These are phyloP conservation scores for Sinocyclocheilus anshuiensis DNA, from an alignment of 2,113 vertebrate species.

Conservation along the genomic window DNA sequence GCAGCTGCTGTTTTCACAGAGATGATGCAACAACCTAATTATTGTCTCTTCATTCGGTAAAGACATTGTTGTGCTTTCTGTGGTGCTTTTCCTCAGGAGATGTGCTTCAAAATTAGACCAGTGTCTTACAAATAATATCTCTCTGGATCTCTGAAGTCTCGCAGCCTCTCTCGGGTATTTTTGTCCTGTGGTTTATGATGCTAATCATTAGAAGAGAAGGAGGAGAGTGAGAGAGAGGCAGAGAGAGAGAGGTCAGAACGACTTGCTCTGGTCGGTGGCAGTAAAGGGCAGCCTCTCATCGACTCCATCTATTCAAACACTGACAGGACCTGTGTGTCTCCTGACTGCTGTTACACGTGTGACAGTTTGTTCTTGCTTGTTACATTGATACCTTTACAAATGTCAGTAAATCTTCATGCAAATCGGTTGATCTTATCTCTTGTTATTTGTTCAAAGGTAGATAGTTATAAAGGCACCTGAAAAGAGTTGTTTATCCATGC, in stretches of 20 bases:
- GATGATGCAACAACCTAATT: neutral
- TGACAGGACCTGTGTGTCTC: slow-evolving; percentile 14
- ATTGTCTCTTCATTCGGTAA: neutral
- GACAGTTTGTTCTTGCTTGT: neutral
- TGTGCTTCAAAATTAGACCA: slow-evolving; percentile 19
- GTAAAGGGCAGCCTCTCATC: slow-evolving; percentile 37
- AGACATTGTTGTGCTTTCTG: neutral
- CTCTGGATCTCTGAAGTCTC: neutral
- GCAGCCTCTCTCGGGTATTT: slow-evolving; percentile 63
- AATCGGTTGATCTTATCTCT: slow-evolving; percentile 5
- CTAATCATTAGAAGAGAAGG: slow-evolving; percentile 44
- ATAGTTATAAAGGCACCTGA: neutral
- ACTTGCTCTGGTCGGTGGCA: slow-evolving; percentile 42
- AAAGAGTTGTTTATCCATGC: slow-evolving; percentile 6
- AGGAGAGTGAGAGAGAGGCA: slow-evolving; percentile 9
- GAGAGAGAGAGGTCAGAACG: slow-evolving; percentile 52
- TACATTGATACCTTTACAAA: slow-evolving; percentile 12
- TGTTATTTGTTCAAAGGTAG: neutral
- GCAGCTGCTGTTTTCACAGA: neutral
- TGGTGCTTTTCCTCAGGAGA: neutral
- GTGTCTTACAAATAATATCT: neutral
- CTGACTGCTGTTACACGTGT: neutral
- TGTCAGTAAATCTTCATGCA: slow-evolving; percentile 9
- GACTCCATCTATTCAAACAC: slow-evolving; percentile 24
- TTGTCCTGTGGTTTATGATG: slow-evolving; percentile 58